Evolutionary conservation across 2,888 invertebrate species (phyloP).

Genomic region (Caenorhabditis wallacei): DNA sequence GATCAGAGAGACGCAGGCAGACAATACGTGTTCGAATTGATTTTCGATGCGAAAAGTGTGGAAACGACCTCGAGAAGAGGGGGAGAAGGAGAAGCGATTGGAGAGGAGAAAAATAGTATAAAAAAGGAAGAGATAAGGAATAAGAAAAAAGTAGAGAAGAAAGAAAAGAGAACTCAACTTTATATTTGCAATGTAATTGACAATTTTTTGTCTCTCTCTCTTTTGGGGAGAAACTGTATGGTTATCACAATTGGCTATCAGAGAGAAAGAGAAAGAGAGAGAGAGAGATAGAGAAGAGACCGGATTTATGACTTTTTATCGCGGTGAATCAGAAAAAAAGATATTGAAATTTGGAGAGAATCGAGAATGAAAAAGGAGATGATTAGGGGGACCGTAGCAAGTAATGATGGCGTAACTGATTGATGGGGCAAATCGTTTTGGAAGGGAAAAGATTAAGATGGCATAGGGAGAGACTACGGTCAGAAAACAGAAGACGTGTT

Average conservation of each 20-base stretch:
- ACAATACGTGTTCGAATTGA: slow-evolving; percentile 31
- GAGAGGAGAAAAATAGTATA: slow-evolving; percentile 1
- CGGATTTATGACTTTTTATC: slow-evolving; percentile 56
- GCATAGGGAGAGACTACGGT: neutral
- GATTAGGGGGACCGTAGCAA: slow-evolving; percentile 39
- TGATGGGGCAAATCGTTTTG: slow-evolving; percentile 25
- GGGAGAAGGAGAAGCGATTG: neutral
- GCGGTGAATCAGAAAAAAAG: slow-evolving; percentile 3
- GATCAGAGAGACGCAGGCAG: slow-evolving; percentile 33
- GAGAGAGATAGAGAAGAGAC: slow-evolving; percentile 13
- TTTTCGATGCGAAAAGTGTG: slow-evolving; percentile 34
- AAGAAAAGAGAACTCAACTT: neutral
- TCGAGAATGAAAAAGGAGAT: neutral
- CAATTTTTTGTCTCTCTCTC: slow-evolving; percentile 58
- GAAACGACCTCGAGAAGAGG: slow-evolving; percentile 1
- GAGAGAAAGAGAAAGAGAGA: slow-evolving; percentile 3
- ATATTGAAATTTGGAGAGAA: slow-evolving; percentile 4
- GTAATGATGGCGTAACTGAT: slow-evolving; percentile 48
- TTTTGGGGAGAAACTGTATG: slow-evolving; percentile 8
- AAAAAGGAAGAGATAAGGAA: neutral
- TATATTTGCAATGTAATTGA: slow-evolving; percentile 63
- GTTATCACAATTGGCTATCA: slow-evolving; percentile 27
- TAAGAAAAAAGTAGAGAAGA: neutral
- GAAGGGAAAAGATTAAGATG: neutral
- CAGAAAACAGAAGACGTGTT: too few species aligned